Base-by-base conservation (phyloP, 1,140 invertebrate species). In the Leptinotarsa lineolata region DNA sequence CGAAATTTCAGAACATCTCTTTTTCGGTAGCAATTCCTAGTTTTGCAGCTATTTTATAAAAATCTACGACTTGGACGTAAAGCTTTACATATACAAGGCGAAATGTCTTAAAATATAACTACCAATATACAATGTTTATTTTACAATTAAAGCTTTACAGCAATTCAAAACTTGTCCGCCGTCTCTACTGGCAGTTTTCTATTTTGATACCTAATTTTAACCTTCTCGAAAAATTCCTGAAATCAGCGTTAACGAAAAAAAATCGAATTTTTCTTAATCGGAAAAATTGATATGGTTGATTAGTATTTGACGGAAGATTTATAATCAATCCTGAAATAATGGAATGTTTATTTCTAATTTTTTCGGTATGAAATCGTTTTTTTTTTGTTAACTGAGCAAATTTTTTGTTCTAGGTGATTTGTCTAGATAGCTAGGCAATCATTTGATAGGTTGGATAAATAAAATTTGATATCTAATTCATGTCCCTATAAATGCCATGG, bases 71-170 rank as follows among this genome's bases (percentile, higher is more conserved):
- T 72, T 66, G 71, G 71, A 72, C 64, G 71, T 65, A 65, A 73
- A 73, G 72, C 72, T 46, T 46, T 61, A 73, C 67, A 73, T 73
- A 22, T 74, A 72, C 73, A 72, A 75, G 67, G 70, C 68, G 70
- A 70, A 74, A 73, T 70, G 68, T 61, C 63, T 74, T 72, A 59
- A 58, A 72, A 72, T 73, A 68, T 68, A n/a, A 46, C 70, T 74
- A 77, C 59, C 63, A 77, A 76, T 77, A 77, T 77, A 72, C 75
- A 76, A 58, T 59, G 69, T 72, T 68, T 74, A 78, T 78, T 72
- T 77, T 78, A 78, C 77, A 78, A 70, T 78, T 78, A 78, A 78
- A 78, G 77, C 77, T 78, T 71, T 74, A 78, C 77, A 78, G 77
- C 77, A 78, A 78, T 65, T 73, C 70, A 72, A 76, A 77, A 72